These are phyloP conservation scores for Clarias batrachus DNA, from an alignment of 2,113 vertebrate genomes.

Conservation along the genomic window DNA sequence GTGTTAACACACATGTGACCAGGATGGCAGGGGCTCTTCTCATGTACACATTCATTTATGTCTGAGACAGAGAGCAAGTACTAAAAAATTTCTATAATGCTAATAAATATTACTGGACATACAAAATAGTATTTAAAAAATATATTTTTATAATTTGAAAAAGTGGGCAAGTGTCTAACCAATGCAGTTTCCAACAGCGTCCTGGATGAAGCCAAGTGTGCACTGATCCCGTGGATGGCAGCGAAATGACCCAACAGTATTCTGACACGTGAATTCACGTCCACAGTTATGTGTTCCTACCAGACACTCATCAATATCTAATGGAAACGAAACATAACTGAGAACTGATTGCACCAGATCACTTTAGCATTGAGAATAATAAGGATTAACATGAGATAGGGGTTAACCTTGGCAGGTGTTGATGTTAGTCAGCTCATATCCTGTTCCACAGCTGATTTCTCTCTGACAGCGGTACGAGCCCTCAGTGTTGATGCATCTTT, in stretches of 20 bases:
- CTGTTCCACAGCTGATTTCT: slow-evolving; percentile 91
- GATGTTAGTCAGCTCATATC: slow-evolving; percentile 90
- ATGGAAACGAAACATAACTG: neutral
- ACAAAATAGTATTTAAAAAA: neutral
- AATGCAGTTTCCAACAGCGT: slow-evolving; percentile 92
- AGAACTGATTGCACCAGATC: neutral
- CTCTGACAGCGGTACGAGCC: slow-evolving; percentile 92
- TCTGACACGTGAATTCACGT: slow-evolving; percentile 88
- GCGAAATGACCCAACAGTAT: slow-evolving; percentile 94
- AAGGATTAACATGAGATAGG: neutral
- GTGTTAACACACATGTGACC: slow-evolving; percentile 90
- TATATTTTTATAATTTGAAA: neutral
- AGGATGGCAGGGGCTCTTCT: slow-evolving; percentile 73
- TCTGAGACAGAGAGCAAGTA: slow-evolving; percentile 69
- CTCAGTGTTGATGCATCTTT: slow-evolving; percentile 86
- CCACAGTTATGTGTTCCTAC: slow-evolving; percentile 91
- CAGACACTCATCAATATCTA: slow-evolving; percentile 97
- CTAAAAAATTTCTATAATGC: neutral
- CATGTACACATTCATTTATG: slow-evolving; percentile 89
- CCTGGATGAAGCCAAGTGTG: slow-evolving; percentile 87
- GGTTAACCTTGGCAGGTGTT: slow-evolving; percentile 88
- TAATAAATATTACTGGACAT: neutral
- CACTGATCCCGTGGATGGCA: slow-evolving; percentile 87
- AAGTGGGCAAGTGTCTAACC: slow-evolving; percentile 66
- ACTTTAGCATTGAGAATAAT: neutral